These are phyloP conservation scores for Drosophila monieri DNA, from an alignment of 2,888 invertebrate genomes.

Conservation along the genomic window DNA sequence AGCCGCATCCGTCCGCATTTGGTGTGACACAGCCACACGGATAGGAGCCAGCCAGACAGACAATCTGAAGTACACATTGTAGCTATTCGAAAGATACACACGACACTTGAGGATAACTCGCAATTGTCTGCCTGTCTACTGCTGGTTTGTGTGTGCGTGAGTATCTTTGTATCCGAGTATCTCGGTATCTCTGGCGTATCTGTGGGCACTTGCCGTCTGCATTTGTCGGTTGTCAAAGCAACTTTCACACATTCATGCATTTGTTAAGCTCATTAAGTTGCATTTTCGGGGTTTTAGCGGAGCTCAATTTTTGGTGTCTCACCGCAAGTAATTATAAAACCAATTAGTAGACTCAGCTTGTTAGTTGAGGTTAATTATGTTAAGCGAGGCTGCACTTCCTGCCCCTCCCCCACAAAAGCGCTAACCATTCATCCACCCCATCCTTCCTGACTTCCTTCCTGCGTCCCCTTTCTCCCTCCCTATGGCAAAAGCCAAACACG, in stretches of 20 bases:
- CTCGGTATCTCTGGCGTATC: conserved; percentile 1
- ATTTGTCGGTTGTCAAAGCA: conserved; percentile 79
- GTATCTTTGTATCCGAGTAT: conserved; percentile 16
- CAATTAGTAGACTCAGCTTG: conserved; percentile 79
- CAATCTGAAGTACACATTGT: conserved; percentile 8
- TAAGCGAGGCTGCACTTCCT: conserved; percentile 57
- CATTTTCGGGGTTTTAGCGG: conserved; percentile 74
- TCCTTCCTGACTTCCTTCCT: not conserved
- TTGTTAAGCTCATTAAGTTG: conserved; percentile 80
- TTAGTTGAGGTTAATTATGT: conserved; percentile 80
- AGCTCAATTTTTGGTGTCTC: conserved; percentile 76
- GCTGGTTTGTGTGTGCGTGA: conserved; percentile 4
- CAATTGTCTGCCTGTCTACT: conserved; percentile 61
- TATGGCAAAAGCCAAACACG: conserved; percentile 33
- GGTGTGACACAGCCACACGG: conserved; percentile 74
- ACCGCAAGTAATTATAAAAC: conserved; percentile 80
- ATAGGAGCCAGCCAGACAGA: conserved; percentile 13
- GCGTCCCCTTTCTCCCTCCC: conserved; percentile 1
- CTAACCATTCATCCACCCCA: conserved; percentile 11
- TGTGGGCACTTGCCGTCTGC: conserved; percentile 55
- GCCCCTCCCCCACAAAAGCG: not conserved
- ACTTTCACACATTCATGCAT: conserved; percentile 80
- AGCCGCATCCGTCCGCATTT: conserved; percentile 49
- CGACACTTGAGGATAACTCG: conserved; percentile 68
- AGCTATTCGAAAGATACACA: conserved; percentile 19